These are phyloP conservation scores for Schmidtea mediterranea DNA, from an alignment of 1,140 invertebrate genomes.

Conservation along the genomic window DNA sequence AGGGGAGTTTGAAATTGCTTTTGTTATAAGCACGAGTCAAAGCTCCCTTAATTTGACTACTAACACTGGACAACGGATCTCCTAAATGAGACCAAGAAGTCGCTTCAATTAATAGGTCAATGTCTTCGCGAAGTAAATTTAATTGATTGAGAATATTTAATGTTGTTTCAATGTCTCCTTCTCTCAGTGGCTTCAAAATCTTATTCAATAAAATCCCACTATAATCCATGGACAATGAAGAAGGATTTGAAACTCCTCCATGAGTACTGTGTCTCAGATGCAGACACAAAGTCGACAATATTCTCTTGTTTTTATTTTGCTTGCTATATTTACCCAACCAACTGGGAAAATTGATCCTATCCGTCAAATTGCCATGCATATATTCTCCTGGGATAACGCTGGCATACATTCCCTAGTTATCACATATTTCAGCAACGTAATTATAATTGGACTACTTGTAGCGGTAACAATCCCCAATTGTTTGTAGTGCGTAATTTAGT, in stretches of 20 bases:
- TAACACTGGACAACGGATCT: conserved; percentile 44
- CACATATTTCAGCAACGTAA: neutral
- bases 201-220: conserved; percentile 39
- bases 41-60: conserved; percentile 56
- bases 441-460: conserved; percentile 36
- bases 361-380: conserved; percentile 45
- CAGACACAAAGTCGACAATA: conserved; percentile 49
- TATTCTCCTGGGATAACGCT: conserved; percentile 60
- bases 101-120: conserved; percentile 57
- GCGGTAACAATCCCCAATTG: conserved; percentile 63
- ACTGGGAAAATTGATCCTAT: conserved; percentile 57
- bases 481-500: conserved; percentile 43
- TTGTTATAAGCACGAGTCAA: conserved; percentile 76
- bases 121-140: conserved; percentile 57
- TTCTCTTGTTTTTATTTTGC: conserved; percentile 35
- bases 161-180: conserved; percentile 36
- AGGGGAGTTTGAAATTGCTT: conserved; percentile 40
- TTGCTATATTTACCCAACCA: conserved; percentile 85
- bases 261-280: conserved; percentile 44
- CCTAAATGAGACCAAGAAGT: conserved; percentile 49
- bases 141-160: conserved; percentile 49
- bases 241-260: conserved; percentile 19
- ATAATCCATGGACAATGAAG: conserved; percentile 38
- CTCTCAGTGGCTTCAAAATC: conserved; percentile 43
- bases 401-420: conserved; percentile 47